Percentiles rank a stretch among this genome's conserved stretches.
Conservation (phyloP, 2,113 vertebrate genomes). For the Proterorhinus semilunaris region DNA sequence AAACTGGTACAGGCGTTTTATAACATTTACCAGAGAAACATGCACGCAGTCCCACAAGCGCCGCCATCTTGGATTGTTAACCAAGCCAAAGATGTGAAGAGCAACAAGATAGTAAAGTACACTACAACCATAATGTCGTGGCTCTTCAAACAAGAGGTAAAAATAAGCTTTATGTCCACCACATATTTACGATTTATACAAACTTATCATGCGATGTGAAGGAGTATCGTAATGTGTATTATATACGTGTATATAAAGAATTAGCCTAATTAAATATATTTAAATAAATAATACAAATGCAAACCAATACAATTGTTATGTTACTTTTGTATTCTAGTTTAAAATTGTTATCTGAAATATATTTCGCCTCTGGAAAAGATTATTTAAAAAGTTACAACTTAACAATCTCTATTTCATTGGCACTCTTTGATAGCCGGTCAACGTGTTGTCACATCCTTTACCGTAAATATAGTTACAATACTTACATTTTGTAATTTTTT, state of each 20-base stretch:
- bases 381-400: not conserved
- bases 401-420: constrained; percentile 1
- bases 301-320: no score
- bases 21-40: constrained; percentile 72
- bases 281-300: no score
- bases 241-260: no score
- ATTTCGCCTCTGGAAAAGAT: no score
- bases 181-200: no score
- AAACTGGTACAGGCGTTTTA: not conserved
- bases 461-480: constrained; percentile 24
- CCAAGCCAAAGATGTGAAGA: constrained; percentile 23
- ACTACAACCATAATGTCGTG: not conserved
- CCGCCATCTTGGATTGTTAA: constrained; percentile 72
- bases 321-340: no score
- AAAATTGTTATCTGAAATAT: no score
- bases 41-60: constrained; percentile 74
- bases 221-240: no score
- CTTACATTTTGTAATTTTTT: not conserved
- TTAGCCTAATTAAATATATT: no score
- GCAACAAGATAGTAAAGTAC: not conserved
- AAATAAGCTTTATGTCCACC: not conserved
- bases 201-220: no score
- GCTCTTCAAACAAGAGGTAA: not conserved
- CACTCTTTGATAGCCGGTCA: constrained; percentile 39
- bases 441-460: not conserved